Evolutionary conservation across 35 echinoderm and acorn worm species (phyloP).

Genomic region (Chiridota heheva): DNA sequence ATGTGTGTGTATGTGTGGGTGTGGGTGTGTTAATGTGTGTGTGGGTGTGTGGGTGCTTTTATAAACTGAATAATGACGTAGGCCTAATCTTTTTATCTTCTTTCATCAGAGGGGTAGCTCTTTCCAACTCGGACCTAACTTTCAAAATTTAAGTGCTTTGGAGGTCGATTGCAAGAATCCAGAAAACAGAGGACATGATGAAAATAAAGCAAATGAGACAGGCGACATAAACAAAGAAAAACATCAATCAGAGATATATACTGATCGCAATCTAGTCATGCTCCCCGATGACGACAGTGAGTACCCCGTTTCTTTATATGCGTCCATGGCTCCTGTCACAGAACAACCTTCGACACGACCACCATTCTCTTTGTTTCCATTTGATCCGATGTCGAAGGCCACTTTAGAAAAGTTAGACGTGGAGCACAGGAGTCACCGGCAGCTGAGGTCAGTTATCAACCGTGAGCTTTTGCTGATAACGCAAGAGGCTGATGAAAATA

Average conservation of each 20-base stretch:
- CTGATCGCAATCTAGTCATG: neutral
- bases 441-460: constrained; percentile 29
- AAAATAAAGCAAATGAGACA: too few relatives aligned
- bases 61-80: too few relatives aligned
- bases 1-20: too few relatives aligned
- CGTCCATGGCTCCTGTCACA: constrained; percentile 19
- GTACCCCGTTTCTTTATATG: neutral
- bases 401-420: constrained; percentile 11
- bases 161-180: too few relatives aligned
- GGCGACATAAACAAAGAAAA: neutral
- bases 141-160: too few relatives aligned
- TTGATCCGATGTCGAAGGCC: constrained; percentile 23
- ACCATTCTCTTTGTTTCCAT: constrained; percentile 27
- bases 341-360: constrained; percentile 30
- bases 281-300: constrained; percentile 1
- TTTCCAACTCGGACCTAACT: too few relatives aligned
- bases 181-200: too few relatives aligned
- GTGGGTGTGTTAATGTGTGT: too few relatives aligned
- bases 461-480: constrained; percentile 17
- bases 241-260: neutral
- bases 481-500: constrained; percentile 17
- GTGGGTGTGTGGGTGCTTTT: too few relatives aligned
- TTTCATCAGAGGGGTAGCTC: too few relatives aligned
- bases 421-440: constrained; percentile 17
- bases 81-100: too few relatives aligned